Conservation (phyloP, 1,140 invertebrate genomes). For the Pogonomyrmex barbatus region DNA sequence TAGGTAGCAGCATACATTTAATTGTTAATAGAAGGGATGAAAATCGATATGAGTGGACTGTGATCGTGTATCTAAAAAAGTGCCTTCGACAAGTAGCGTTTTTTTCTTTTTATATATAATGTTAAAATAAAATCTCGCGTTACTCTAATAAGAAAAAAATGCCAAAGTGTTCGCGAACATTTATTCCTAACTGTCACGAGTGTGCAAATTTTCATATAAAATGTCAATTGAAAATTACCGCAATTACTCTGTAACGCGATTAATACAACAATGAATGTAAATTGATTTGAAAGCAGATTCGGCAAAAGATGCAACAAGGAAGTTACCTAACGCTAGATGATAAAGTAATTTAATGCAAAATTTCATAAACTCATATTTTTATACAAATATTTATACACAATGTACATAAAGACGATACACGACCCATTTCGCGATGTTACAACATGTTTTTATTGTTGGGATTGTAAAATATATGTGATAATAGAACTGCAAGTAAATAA, state of each 20-base stretch:
- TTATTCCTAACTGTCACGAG: not conserved
- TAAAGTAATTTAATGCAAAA: constrained; percentile 52
- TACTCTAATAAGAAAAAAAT: not conserved
- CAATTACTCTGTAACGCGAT: not conserved
- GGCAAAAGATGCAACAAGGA: not conserved
- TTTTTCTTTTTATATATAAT: constrained; percentile 14
- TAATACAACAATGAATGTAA: constrained; percentile 16
- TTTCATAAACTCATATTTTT: constrained; percentile 73
- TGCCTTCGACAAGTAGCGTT: constrained; percentile 48
- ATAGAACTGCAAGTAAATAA: constrained; percentile 75
- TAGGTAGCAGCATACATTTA: constrained; percentile 18
- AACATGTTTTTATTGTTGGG: constrained; percentile 75
- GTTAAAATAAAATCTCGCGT: not conserved
- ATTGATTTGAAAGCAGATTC: not conserved
- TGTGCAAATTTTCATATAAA: not conserved
- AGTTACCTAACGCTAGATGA: constrained; percentile 1
- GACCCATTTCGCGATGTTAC: constrained; percentile 60
- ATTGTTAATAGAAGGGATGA: not conserved
- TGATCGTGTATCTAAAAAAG: constrained; percentile 48
- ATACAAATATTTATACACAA: constrained; percentile 72
- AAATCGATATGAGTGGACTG: constrained; percentile 17
- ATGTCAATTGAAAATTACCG: not conserved
- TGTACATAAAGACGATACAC: constrained; percentile 64
- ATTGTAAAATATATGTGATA: constrained; percentile 74
- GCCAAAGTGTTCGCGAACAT: not conserved